phyloP scores from a whole-genome alignment of 2,888 invertebrate genomes.

The Rapana venosa region DNA sequence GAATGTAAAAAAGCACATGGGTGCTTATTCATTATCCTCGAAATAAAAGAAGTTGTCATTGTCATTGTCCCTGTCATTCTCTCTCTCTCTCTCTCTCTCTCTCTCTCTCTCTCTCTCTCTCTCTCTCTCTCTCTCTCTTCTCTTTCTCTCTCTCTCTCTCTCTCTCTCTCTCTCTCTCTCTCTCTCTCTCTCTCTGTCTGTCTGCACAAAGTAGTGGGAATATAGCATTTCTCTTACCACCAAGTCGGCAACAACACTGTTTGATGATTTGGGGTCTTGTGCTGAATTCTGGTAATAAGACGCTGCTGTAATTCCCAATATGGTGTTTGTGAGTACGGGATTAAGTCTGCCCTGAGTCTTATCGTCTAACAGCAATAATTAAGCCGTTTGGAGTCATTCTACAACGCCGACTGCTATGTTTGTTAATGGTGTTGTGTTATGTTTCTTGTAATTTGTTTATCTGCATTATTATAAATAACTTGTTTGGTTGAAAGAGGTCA shows the following conservation, averaged over 20 bases:
- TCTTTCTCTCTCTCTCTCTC: neutral
- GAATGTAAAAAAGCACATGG: too few species aligned
- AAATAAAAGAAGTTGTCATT: too few species aligned
- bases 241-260: too few species aligned
- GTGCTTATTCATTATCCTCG: too few species aligned
- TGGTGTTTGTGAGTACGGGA: neutral
- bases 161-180: constrained; percentile 1
- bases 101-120: neutral
- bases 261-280: neutral
- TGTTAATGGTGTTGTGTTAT: neutral
- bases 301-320: neutral
- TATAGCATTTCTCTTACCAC: neutral
- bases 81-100: neutral
- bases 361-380: too few species aligned
- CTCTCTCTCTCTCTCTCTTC: neutral
- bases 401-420: neutral
- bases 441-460: neutral
- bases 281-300: neutral
- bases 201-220: neutral
- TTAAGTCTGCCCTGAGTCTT: too few species aligned
- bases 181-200: neutral
- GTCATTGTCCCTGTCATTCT: neutral
- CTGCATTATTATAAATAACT: neutral
- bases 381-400: too few species aligned
- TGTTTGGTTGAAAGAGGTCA: neutral